Conservation (phyloP, 2,113 vertebrate species). For the Crypturellus undulatus region DNA sequence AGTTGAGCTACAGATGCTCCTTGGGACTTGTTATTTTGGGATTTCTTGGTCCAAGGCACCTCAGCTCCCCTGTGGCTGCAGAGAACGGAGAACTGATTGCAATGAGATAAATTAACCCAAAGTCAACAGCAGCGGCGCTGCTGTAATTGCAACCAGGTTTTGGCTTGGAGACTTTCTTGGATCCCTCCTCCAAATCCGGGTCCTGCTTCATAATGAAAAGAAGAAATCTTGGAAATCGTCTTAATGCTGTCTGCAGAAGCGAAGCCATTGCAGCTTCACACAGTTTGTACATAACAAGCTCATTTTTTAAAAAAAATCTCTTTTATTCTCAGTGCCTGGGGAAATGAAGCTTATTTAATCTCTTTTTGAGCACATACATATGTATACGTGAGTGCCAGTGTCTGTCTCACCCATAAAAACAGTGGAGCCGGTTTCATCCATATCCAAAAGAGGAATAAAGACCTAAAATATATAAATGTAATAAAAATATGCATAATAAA, state of each 20-base stretch:
- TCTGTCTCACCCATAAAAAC: neutral
- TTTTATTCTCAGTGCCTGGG: neutral
- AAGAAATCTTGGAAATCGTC: neutral
- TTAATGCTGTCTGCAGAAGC: neutral
- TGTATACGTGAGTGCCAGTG: fast-evolving
- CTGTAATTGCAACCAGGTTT: neutral
- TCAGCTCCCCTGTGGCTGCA: neutral
- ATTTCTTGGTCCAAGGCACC: neutral
- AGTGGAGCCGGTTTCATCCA: neutral
- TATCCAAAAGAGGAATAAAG: neutral
- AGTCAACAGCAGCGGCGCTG: neutral
- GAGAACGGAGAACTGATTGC: neutral
- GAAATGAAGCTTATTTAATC: neutral
- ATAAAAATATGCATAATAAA: no score
- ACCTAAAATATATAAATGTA: neutral
- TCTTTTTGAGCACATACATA: neutral
- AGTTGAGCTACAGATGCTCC: neutral
- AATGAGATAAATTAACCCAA: neutral
- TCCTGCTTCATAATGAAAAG: neutral
- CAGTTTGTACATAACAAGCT: neutral
- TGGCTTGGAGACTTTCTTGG: neutral
- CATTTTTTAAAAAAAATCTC: neutral
- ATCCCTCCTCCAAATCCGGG: neutral
- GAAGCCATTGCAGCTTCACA: neutral
- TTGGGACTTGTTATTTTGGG: neutral